These are phyloP conservation scores for Drosophila asahinai DNA, from an alignment of 1,140 invertebrate species.

Conservation along the genomic window DNA sequence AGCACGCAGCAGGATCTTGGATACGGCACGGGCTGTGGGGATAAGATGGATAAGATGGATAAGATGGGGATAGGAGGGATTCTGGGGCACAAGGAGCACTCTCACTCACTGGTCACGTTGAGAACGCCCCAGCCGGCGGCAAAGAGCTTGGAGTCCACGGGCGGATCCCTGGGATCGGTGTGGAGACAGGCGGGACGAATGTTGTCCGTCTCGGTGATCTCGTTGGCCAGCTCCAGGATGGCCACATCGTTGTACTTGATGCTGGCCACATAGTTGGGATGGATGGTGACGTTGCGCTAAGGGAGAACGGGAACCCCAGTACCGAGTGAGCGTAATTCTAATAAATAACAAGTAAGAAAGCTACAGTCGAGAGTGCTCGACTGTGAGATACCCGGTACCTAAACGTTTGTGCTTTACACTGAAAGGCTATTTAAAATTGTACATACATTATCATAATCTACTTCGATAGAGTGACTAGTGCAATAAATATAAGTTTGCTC, in stretches of 20 bases:
- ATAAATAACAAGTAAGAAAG: neutral
- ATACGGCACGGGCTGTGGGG: constrained; percentile 45
- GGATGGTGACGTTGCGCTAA: constrained; percentile 54
- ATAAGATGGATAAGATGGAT: no score
- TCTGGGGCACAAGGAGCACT: neutral
- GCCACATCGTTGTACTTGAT: constrained; percentile 76
- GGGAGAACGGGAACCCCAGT: neutral
- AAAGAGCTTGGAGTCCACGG: constrained; percentile 34
- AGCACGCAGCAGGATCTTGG: constrained; percentile 68
- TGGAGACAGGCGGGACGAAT: constrained; percentile 70
- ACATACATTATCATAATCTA: no score
- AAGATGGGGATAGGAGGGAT: neutral
- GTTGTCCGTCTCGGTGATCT: constrained; percentile 20
- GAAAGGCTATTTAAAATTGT: no score
- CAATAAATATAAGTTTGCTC: no score
- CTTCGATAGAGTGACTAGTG: no score
- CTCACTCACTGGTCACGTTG: constrained; percentile 60
- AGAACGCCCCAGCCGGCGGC: constrained; percentile 76
- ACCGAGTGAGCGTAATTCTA: neutral
- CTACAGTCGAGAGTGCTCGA: no score
- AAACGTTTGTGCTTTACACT: no score
- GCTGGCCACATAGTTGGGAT: constrained; percentile 61
- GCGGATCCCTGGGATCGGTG: constrained; percentile 53
- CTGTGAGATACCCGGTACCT: no score
- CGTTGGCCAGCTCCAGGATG: constrained; percentile 59